phyloP scores from a whole-genome alignment of 2,113 vertebrate species.

The Gnathochromis pfefferi region DNA sequence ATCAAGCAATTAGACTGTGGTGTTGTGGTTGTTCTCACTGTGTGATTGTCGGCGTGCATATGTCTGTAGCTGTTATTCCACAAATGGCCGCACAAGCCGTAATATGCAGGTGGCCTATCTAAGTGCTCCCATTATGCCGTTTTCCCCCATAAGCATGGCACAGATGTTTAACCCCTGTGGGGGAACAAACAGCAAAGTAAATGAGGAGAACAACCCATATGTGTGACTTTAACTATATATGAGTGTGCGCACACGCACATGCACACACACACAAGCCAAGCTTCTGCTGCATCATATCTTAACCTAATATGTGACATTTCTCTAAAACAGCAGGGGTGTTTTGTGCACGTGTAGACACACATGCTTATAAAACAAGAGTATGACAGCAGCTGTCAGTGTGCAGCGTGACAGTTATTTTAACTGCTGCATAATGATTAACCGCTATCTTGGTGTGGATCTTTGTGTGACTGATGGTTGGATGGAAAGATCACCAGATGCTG shows the following conservation, averaged over 20 bases:
- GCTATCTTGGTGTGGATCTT: neutral
- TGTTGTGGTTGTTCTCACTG: neutral
- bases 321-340: neutral
- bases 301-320: slow-evolving; percentile 3
- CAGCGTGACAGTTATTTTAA: neutral
- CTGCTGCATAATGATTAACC: neutral
- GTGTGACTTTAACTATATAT: neutral
- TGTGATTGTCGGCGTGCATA: neutral
- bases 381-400: neutral
- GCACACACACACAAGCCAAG: neutral
- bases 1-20: neutral
- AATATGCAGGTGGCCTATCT: slow-evolving; percentile 41
- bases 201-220: slow-evolving; percentile 3
- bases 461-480: neutral
- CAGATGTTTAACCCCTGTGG: slow-evolving; percentile 37
- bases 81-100: neutral
- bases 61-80: neutral
- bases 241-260: neutral
- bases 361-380: neutral
- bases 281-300: slow-evolving; percentile 12
- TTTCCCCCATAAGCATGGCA: slow-evolving; percentile 21
- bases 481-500: neutral
- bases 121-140: slow-evolving; percentile 42
- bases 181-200: neutral
- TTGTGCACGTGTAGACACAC: neutral